Evolutionary conservation across 2,888 invertebrate genomes (phyloP).

Genomic region (Melanotus villosus): DNA sequence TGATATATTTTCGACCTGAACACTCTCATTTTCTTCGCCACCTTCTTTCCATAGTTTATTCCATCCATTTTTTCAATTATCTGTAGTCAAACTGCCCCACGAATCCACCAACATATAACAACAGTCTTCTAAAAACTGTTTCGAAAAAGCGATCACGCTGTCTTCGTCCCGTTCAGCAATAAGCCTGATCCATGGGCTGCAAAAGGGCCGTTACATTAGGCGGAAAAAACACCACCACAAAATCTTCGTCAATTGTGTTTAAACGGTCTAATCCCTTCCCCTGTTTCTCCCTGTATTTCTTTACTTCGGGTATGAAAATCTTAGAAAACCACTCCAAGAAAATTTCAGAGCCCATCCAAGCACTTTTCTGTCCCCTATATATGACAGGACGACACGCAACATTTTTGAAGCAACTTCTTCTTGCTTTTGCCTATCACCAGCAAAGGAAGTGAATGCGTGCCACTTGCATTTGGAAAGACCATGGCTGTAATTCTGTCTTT

Average conservation of each 20-base stretch:
- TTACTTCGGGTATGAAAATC: background rate
- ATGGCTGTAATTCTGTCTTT: too few relatives aligned
- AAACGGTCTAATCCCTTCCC: background rate
- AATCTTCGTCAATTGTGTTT: slow-evolving; percentile 26
- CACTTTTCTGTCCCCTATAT: slow-evolving; percentile 7
- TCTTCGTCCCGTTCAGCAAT: too few relatives aligned
- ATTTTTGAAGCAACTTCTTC: background rate
- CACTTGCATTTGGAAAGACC: too few relatives aligned
- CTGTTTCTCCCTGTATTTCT: slow-evolving; percentile 11
- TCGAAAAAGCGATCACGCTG: too few relatives aligned
- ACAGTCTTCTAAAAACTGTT: background rate
- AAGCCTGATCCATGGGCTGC: slow-evolving; percentile 56
- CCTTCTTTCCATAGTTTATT: background rate
- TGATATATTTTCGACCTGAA: background rate
- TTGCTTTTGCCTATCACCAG: background rate
- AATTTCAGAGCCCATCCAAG: background rate
- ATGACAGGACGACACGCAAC: background rate
- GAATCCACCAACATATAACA: background rate
- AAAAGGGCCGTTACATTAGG: slow-evolving; percentile 50
- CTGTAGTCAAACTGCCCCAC: background rate
- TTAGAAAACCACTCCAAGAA: background rate
- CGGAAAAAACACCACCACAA: slow-evolving; percentile 33
- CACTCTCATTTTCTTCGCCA: background rate
- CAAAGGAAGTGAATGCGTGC: too few relatives aligned
- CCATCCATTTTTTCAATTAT: background rate